These are phyloP conservation scores for Colistium nudipinnis DNA, from an alignment of 2,113 vertebrate species.

Conservation along the genomic window DNA sequence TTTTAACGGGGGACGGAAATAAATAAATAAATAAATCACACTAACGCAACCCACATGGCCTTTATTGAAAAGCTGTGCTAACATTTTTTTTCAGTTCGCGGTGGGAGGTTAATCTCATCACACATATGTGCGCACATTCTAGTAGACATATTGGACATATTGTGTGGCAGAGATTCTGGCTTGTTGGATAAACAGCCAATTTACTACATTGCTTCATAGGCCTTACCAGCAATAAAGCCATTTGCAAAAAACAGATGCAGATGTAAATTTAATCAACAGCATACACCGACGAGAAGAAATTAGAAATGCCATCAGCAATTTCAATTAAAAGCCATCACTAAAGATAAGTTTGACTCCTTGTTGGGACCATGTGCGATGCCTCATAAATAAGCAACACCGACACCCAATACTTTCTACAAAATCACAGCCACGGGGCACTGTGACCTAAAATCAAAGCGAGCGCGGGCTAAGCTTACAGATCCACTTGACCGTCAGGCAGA, in stretches of 20 bases:
- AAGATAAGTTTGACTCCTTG: constrained; percentile 14
- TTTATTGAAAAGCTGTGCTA: background rate
- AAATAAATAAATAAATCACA: too few species aligned
- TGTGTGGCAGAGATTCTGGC: background rate
- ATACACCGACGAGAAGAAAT: constrained; percentile 2
- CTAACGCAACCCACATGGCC: too few species aligned
- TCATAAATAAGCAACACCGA: constrained; percentile 44
- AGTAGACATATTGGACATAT: background rate
- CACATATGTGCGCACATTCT: background rate
- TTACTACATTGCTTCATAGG: background rate
- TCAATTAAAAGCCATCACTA: constrained; percentile 31
- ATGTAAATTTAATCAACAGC: background rate
- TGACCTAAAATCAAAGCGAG: constrained; percentile 39
- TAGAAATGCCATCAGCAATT: constrained; percentile 24
- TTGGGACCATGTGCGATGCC: background rate
- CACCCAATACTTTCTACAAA: constrained; percentile 16
- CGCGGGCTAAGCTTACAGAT: constrained; percentile 26
- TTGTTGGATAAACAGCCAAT: background rate
- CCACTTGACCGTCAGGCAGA: constrained; percentile 38
- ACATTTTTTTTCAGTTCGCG: background rate
- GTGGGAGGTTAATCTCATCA: background rate
- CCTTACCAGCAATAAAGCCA: background rate
- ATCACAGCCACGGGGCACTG: constrained; percentile 1
- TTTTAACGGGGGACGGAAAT: too few species aligned
- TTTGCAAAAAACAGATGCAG: background rate